These are phyloP conservation scores for Nysson spinosus DNA, from an alignment of 2,888 invertebrate genomes.

Conservation along the genomic window DNA sequence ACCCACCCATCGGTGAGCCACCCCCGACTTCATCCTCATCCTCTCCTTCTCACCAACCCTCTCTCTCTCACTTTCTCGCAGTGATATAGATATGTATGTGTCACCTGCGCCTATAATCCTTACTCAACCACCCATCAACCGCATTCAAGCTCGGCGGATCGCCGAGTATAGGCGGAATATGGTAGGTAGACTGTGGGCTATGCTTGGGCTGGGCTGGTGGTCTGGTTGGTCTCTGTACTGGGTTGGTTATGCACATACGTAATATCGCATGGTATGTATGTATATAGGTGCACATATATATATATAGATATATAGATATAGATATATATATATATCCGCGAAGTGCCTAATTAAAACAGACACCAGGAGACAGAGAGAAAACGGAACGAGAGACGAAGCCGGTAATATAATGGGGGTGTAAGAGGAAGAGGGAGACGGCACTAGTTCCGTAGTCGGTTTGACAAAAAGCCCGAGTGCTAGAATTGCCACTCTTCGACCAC, in stretches of 20 bases:
- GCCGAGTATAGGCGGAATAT: slow-evolving; percentile 69
- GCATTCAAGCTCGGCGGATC: slow-evolving; percentile 70
- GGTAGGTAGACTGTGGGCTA: slow-evolving; percentile 46
- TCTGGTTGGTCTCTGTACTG: no score
- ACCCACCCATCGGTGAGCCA: slow-evolving; percentile 52
- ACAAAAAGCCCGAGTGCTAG: slow-evolving; percentile 75
- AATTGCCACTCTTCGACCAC: slow-evolving; percentile 76
- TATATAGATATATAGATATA: slow-evolving; percentile 17
- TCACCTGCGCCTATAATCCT: slow-evolving; percentile 75
- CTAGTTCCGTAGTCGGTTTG: slow-evolving; percentile 70
- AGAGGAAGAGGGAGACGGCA: slow-evolving; percentile 70
- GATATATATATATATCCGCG: slow-evolving; percentile 58
- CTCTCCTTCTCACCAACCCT: no score
- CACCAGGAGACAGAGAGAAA: slow-evolving; percentile 73
- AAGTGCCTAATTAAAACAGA: slow-evolving; percentile 80
- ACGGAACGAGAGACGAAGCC: slow-evolving; percentile 61
- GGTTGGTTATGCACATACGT: slow-evolving; percentile 55
- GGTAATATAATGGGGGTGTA: slow-evolving; percentile 68
- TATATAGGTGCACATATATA: slow-evolving; percentile 14
- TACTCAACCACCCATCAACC: slow-evolving; percentile 75
- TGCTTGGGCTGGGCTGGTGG: slow-evolving; percentile 41
- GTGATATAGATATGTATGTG: slow-evolving; percentile 62
- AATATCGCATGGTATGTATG: slow-evolving; percentile 47
- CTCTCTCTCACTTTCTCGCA: no score
- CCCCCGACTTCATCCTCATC: slow-evolving; percentile 55